phyloP scores from a whole-genome alignment of 2,888 invertebrate genomes.

The Stenotaenia linearis region DNA sequence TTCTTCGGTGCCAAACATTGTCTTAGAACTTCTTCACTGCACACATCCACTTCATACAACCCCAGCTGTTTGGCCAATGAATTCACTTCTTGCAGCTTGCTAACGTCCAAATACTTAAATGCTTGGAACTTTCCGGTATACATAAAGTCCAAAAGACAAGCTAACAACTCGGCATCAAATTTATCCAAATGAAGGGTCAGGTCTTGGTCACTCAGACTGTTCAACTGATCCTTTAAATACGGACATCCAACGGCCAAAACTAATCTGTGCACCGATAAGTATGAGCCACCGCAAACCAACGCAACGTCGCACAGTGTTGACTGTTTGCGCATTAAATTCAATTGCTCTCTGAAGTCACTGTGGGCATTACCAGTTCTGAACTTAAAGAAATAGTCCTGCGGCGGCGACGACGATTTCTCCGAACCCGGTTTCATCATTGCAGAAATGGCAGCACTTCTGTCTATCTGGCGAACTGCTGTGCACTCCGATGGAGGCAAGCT shows the following conservation, averaged over 20 bases:
- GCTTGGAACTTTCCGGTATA: neutral
- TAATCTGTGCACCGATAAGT: neutral
- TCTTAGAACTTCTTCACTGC: neutral
- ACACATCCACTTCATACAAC: neutral
- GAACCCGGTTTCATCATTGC: neutral
- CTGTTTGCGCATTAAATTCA: neutral
- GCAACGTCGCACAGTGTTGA: neutral
- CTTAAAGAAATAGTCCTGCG: neutral
- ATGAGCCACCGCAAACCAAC: neutral
- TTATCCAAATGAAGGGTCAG: neutral
- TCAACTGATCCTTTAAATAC: neutral
- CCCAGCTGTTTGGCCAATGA: neutral
- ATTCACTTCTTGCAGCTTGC: neutral
- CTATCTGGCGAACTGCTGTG: neutral
- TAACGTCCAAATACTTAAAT: neutral
- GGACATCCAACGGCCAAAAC: neutral
- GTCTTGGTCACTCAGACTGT: neutral
- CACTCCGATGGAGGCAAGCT: neutral
- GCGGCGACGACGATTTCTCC: neutral
- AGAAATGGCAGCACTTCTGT: neutral
- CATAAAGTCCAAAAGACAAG: neutral
- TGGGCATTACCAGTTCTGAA: neutral
- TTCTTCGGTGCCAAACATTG: neutral
- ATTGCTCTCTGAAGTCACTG: neutral
- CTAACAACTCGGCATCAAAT: neutral